Evolutionary conservation across 2,888 invertebrate species (phyloP).

Genomic region (Cepaea hortensis): DNA sequence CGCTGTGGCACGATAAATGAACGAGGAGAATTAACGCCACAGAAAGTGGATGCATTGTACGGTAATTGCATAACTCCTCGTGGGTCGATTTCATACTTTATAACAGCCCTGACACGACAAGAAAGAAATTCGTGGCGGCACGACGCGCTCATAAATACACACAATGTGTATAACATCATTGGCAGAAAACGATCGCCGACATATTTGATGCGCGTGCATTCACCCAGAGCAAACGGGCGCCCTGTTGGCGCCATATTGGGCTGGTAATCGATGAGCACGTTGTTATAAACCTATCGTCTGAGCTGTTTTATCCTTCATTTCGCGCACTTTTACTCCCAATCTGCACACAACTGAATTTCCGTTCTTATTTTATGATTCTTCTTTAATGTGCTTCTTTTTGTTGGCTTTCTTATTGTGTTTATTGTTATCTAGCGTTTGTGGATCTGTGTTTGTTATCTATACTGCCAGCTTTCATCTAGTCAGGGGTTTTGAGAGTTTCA

Average conservation of each 20-base stretch:
- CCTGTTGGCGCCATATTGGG: constrained; percentile 15
- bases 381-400: not conserved
- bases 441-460: not conserved
- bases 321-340: not conserved
- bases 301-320: not conserved
- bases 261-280: constrained; percentile 17
- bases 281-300: constrained; percentile 11
- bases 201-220: constrained; percentile 14
- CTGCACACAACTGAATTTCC: not conserved
- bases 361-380: not conserved
- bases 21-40: not conserved
- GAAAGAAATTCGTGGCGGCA: constrained; percentile 12
- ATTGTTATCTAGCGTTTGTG: not conserved
- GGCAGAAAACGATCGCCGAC: constrained; percentile 1
- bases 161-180: constrained; percentile 20
- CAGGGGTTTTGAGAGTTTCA: too few species aligned
- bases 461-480: too few species aligned
- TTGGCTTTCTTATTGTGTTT: not conserved
- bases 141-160: constrained; percentile 13
- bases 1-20: not conserved
- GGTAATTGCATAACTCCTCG: constrained; percentile 6
- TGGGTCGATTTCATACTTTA: constrained; percentile 5
- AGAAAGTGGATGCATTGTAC: not conserved
- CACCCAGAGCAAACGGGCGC: constrained; percentile 25
- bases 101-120: not conserved